Evolutionary conservation across 2,888 invertebrate genomes (phyloP), one percentile per base, ranked within the genome.

Genomic region (Phaonia tiefii): DNA sequence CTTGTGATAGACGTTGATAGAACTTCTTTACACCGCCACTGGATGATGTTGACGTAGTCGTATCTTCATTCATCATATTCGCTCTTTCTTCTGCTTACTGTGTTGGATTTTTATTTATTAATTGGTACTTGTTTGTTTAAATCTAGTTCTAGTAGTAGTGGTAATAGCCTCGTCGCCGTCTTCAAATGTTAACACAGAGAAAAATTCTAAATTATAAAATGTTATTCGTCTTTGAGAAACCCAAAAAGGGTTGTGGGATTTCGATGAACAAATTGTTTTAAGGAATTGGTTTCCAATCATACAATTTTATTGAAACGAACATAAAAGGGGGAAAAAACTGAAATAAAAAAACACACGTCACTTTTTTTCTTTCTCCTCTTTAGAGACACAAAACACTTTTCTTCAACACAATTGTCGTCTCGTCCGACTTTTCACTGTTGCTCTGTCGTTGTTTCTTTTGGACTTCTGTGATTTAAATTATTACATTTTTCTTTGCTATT

Each of bases 1-100:
- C 91, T 89, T 91, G 91, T 88, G 90, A 89, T 84, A 91, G 85
- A 73, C 91, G 89, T 65, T 87, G 86, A 85, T 90, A 90, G 82
- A 90, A 88, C 84, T 87, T 88, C 80, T 87, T 89, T 44, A 91
- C 85, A 76, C 88, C 89, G 83, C 88, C 87, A 85, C 87, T 86
- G 75, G 87, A 85, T 72, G 87, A 84, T 82, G 87, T 85, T 69
- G 81, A 78, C 77, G 89, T 86, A 20, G 17, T 63, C 63, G 87
- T 86, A 82, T 90, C 90, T 85, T 91, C 90, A 84, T 90, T 89
- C 90, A 90, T 91, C 90, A 90, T 91, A 83, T 77, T 84, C 60
- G 31, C 69, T 75, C 39, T 60, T 65, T 54, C 49, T 49, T 63
- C 31, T 76, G 60, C 44, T 25, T 44, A 11, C 56, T 37, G 15